These are phyloP conservation scores for Priocnemis perturbator DNA, from an alignment of 2,888 invertebrate species.

Conservation along the genomic window DNA sequence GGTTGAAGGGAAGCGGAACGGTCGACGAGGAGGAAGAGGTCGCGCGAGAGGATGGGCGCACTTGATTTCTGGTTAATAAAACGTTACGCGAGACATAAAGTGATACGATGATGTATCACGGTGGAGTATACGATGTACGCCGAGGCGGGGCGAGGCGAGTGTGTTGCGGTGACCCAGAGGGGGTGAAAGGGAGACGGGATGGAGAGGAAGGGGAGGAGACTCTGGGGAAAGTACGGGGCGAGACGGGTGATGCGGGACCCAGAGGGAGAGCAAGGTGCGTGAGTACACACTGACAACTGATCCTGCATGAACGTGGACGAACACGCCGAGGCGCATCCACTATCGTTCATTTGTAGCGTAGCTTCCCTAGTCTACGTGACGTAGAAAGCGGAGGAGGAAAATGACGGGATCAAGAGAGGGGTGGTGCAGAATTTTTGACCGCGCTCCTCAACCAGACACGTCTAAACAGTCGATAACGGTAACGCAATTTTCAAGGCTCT, in stretches of 20 bases:
- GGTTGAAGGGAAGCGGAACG: conserved; percentile 4
- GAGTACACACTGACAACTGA: background rate
- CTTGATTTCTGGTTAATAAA: conserved; percentile 69
- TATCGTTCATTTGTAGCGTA: too few relatives aligned
- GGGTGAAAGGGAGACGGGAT: background rate
- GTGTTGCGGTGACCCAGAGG: conserved; percentile 32
- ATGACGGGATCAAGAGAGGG: background rate
- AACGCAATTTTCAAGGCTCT: background rate
- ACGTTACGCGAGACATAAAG: conserved; percentile 65
- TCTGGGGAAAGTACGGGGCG: conserved; percentile 14
- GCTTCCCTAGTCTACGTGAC: background rate
- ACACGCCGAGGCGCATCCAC: background rate
- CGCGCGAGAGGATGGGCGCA: conserved; percentile 19
- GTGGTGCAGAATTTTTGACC: too few relatives aligned
- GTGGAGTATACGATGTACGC: conserved; percentile 12
- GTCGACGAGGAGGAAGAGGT: conserved; percentile 13
- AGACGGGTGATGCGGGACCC: background rate
- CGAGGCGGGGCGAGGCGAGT: conserved; percentile 27
- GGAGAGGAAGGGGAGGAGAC: conserved; percentile 8
- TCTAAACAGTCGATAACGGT: too few relatives aligned
- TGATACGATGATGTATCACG: conserved; percentile 65
- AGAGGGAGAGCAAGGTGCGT: background rate
- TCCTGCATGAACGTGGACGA: background rate
- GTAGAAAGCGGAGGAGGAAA: background rate
- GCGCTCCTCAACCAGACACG: too few relatives aligned